Evolutionary conservation across 2,888 invertebrate genomes (phyloP).

Genomic region (Crepidodera aurea): DNA sequence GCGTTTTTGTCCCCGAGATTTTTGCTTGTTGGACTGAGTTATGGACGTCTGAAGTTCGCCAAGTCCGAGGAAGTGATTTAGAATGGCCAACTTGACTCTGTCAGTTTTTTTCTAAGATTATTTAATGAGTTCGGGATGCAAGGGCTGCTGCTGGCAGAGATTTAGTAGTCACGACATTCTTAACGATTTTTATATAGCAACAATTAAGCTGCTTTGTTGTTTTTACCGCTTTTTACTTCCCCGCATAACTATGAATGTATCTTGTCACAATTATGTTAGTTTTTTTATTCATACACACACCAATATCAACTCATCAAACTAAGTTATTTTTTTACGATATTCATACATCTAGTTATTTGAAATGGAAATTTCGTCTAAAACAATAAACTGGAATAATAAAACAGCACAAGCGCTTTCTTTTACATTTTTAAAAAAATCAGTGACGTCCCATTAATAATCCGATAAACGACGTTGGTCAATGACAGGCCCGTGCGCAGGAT

Average conservation of each 20-base stretch:
- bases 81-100: conserved; percentile 50
- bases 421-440: no score
- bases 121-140: conserved; percentile 51
- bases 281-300: no score
- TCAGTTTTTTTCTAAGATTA: conserved; percentile 54
- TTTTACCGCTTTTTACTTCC: conserved; percentile 14
- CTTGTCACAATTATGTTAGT: no score
- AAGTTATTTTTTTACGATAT: no score
- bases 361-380: no score
- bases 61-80: conserved; percentile 56
- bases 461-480: no score
- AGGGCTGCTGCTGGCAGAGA: conserved; percentile 38
- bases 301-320: no score
- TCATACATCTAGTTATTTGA: no score
- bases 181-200: conserved; percentile 45
- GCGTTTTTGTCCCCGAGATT: conserved; percentile 58
- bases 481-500: no score
- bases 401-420: no score
- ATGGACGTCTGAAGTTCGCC: conserved; percentile 54
- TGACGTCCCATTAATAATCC: no score
- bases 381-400: no score
- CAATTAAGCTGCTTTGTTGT: conserved; percentile 45
- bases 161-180: conserved; percentile 52
- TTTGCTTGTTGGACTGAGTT: conserved; percentile 59
- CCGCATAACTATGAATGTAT: background rate